Evolutionary conservation across 2,797 vertebrate species (phyloP).

Genomic region (Lepilemur ruficaudatus): DNA sequence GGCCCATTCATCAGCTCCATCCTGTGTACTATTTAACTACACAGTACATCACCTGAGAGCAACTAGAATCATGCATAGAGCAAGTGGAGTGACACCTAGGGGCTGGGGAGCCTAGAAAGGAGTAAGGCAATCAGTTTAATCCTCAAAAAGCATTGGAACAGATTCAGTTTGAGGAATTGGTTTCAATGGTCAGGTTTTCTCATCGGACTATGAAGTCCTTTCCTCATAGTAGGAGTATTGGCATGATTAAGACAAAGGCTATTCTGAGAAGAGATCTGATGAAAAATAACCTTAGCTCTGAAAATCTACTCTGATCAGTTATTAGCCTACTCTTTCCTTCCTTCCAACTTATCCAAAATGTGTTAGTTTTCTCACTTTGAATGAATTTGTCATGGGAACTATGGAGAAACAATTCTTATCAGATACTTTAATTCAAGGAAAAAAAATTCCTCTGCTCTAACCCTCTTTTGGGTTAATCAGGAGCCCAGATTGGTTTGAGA

Average conservation of each 20-base stretch:
- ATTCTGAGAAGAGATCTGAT: background rate
- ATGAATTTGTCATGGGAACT: background rate
- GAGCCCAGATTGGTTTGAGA: background rate
- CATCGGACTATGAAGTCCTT: background rate
- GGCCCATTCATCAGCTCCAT: background rate
- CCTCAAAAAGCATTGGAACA: slow-evolving; percentile 22
- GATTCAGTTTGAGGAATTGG: background rate
- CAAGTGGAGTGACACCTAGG: background rate
- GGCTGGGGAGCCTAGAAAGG: background rate
- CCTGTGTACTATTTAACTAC: background rate
- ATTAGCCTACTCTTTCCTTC: background rate
- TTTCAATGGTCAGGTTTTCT: background rate
- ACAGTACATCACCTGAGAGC: background rate
- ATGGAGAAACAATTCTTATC: background rate
- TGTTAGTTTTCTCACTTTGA: background rate
- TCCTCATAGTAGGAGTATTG: background rate
- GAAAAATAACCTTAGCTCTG: background rate
- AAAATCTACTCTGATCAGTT: background rate
- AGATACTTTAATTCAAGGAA: background rate
- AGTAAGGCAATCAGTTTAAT: slow-evolving; percentile 16
- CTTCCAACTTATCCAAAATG: background rate
- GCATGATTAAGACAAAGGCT: background rate
- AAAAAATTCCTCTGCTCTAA: background rate
- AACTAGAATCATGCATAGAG: background rate
- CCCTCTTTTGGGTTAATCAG: background rate